Conservation (phyloP, 92 coral and sea anemone species). For the Heliopora coerulea region DNA sequence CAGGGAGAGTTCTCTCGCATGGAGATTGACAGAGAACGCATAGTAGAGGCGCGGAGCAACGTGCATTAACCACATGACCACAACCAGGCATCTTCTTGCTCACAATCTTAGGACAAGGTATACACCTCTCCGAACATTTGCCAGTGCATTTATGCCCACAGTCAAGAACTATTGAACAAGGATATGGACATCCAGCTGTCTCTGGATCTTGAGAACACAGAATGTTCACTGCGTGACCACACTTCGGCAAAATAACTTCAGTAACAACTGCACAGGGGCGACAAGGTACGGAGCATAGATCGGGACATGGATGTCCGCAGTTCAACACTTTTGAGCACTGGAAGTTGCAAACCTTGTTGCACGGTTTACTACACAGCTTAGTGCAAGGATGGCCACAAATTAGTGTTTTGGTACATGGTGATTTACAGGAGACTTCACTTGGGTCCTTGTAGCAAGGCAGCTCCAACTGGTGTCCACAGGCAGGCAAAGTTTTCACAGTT, state of each 20-base stretch:
- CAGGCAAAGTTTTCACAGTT: background rate
- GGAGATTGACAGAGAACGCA: slow-evolving; percentile 55
- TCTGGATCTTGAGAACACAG: slow-evolving; percentile 29
- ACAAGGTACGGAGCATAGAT: slow-evolving; percentile 19
- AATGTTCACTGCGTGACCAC: slow-evolving; percentile 31
- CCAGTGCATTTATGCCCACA: slow-evolving; percentile 25
- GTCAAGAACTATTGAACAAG: slow-evolving; percentile 21
- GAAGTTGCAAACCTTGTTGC: background rate
- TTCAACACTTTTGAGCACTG: background rate
- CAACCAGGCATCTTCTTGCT: slow-evolving; percentile 46
- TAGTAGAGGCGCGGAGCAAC: slow-evolving; percentile 51
- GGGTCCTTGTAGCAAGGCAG: background rate
- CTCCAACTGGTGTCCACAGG: slow-evolving; percentile 17
- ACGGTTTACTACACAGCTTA: background rate
- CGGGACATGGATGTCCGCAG: background rate
- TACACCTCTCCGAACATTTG: too few relatives aligned
- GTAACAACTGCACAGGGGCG: slow-evolving; percentile 12
- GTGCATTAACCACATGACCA: slow-evolving; percentile 65
- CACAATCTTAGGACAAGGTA: too few relatives aligned
- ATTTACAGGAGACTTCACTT: background rate
- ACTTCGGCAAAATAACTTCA: slow-evolving; percentile 10
- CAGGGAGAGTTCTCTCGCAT: slow-evolving; percentile 48
- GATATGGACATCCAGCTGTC: background rate
- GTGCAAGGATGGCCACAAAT: background rate
- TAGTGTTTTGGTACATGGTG: background rate